Percentiles rank a stretch among this genome's conserved stretches.
These are phyloP conservation scores for Xylophagus ater DNA, from an alignment of 2,888 invertebrate species.

Conservation along the genomic window DNA sequence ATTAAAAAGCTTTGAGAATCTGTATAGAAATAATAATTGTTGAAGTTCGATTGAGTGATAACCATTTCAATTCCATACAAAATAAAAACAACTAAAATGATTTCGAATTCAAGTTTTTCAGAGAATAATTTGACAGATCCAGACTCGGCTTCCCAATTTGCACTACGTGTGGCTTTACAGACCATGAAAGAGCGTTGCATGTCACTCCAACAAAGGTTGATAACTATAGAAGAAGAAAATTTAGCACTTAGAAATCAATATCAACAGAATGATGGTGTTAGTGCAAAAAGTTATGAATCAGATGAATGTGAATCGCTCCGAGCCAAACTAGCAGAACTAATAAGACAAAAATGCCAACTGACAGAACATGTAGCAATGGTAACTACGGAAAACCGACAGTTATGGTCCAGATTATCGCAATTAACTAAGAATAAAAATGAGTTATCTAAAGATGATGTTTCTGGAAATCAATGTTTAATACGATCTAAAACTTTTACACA, in stretches of 20 bases:
- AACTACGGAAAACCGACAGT: conserved; percentile 65
- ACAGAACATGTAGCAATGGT: conserved; percentile 71
- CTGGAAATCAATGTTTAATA: conserved; percentile 38
- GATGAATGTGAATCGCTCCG: no score
- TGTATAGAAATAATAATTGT: no score
- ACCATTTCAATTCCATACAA: no score
- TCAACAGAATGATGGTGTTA: no score
- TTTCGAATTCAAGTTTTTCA: conserved; percentile 10
- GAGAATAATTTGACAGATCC: conserved; percentile 5
- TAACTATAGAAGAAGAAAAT: conserved; percentile 64
- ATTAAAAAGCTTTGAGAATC: no score
- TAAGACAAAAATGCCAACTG: conserved; percentile 63
- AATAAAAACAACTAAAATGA: no score
- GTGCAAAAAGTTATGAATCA: no score
- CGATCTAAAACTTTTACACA: conserved; percentile 58
- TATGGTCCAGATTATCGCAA: conserved; percentile 62
- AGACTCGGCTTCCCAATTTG: conserved; percentile 33
- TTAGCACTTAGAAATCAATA: no score
- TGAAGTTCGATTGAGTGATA: no score
- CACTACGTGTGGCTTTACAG: conserved; percentile 63
- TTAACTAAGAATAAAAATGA: conserved; percentile 46
- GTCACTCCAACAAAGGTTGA: conserved; percentile 58
- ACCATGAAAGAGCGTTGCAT: conserved; percentile 74
- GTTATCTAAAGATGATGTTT: conserved; percentile 14
- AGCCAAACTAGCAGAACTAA: no score